Evolutionary conservation across 2,888 invertebrate species (phyloP), one percentile per base, ranked within the genome.

Genomic region (Drosophila anomalata): DNA sequence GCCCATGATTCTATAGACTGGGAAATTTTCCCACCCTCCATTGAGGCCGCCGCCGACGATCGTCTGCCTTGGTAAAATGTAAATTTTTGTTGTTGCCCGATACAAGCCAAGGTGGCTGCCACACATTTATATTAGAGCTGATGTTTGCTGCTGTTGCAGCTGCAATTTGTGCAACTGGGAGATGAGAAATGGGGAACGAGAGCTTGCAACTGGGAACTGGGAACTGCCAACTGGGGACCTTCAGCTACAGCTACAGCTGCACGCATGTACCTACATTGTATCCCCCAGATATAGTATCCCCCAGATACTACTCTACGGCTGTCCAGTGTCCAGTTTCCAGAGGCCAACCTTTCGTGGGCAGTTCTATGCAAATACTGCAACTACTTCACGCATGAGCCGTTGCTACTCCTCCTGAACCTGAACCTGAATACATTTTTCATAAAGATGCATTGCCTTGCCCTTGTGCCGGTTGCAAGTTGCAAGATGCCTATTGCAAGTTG

Each of bases 11-110:
- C 20, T 47, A 60, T 75, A 42, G 41, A 42, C 79, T 82, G 80
- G 69, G 82, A 82, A 74, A 85, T 78, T 85, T 83, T 83, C 82
- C 82, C 82, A 83, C 82, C 82, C 82, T 85, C 82, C 82, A 82
- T 85, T 79, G 79, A 65, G 82, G 81, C 76, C 71, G 66, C 55
- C 61, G 74, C 36, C 36, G 36, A 36, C 36, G 36, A 36, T 68
- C 63, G 72, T 63, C 69, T 70, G 74, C 76, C 67, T 77, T 74
- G 62, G 77, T 33, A 68, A 78, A 82, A 83, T 83, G 82, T 79
- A 85, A 83, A 83, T 83, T 79, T 75, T 47, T 57, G 46, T 57
- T 62, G 44, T 44, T 12, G 36, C 36, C n/a, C 36, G 36, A 14
- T 51, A 14, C 24, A 33, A 12, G 41, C 41, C 41, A 20, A 42